phyloP scores from a whole-genome alignment of 1,140 invertebrate genomes.

The Drosophila funebris region DNA sequence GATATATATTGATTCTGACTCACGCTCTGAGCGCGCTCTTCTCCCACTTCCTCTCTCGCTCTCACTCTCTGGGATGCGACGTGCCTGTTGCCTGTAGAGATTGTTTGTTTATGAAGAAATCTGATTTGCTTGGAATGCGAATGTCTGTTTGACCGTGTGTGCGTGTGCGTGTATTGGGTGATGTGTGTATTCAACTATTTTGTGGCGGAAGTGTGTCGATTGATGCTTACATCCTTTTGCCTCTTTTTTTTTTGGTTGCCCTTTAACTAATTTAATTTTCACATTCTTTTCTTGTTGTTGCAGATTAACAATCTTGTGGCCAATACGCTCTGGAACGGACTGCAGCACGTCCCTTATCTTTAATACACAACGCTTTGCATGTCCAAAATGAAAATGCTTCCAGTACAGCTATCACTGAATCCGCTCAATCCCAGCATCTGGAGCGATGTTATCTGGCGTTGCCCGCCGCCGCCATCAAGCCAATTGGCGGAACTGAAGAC shows the following conservation, averaged over 20 bases:
- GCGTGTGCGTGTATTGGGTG: constrained; percentile 25
- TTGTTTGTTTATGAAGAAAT: constrained; percentile 75
- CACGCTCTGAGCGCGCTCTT: constrained; percentile 12
- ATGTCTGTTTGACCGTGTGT: constrained; percentile 56
- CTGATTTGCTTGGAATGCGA: constrained; percentile 78
- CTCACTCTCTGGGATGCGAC: constrained; percentile 17
- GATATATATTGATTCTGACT: constrained; percentile 36
- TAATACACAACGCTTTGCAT: constrained; percentile 57
- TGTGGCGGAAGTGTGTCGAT: constrained; percentile 62
- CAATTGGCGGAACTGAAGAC: constrained; percentile 93
- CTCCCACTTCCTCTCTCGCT: neutral
- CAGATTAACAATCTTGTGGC: constrained; percentile 58
- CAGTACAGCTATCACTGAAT: constrained; percentile 87
- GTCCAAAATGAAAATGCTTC: constrained; percentile 87
- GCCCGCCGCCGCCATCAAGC: constrained; percentile 87
- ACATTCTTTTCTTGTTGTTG: constrained; percentile 1
- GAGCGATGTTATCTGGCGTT: constrained; percentile 92
- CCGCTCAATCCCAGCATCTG: constrained; percentile 87
- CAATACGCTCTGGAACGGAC: constrained; percentile 3
- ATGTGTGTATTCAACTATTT: constrained; percentile 62
- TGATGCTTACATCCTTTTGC: constrained; percentile 60
- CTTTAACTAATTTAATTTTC: neutral
- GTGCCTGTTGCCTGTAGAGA: constrained; percentile 43
- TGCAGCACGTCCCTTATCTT: constrained; percentile 12
- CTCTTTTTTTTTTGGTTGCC: neutral